Evolutionary conservation across 2,113 vertebrate genomes (phyloP).

Genomic region (Pelodiscus sinensis): DNA sequence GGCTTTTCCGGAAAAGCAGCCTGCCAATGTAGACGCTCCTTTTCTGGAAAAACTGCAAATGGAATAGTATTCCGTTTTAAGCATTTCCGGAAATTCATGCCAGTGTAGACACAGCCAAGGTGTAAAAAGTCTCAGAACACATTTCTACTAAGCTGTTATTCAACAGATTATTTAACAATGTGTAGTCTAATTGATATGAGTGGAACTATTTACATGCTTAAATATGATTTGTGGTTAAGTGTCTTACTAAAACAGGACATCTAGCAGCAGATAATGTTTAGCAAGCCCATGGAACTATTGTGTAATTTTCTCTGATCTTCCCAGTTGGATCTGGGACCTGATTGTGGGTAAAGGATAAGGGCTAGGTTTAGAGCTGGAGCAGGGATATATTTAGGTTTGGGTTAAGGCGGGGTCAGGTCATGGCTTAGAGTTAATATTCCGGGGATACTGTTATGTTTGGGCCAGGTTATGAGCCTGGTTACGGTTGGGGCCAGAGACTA

Average conservation of each 20-base stretch:
- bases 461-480: not conserved
- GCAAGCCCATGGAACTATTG: not conserved
- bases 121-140: not conserved
- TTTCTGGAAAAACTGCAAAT: too few species aligned
- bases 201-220: not conserved
- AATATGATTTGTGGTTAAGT: not conserved
- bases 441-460: not conserved
- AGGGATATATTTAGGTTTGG: not conserved
- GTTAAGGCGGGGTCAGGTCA: not conserved
- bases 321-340: fast-evolving
- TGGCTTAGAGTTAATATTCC: not conserved
- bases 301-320: not conserved
- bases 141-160: fast-evolving
- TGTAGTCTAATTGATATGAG: not conserved
- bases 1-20: too few species aligned
- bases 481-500: not conserved
- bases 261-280: not conserved
- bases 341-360: not conserved
- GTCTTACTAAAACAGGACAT: not conserved
- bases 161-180: not conserved
- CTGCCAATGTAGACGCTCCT: too few species aligned
- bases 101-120: too few species aligned
- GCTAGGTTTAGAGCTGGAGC: not conserved
- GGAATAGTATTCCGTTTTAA: too few species aligned
- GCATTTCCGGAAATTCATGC: too few species aligned